Percentiles rank a stretch among this genome's conserved stretches.
Conservation (phyloP, 1,140 invertebrate genomes). For the Drosophila setifemur region DNA sequence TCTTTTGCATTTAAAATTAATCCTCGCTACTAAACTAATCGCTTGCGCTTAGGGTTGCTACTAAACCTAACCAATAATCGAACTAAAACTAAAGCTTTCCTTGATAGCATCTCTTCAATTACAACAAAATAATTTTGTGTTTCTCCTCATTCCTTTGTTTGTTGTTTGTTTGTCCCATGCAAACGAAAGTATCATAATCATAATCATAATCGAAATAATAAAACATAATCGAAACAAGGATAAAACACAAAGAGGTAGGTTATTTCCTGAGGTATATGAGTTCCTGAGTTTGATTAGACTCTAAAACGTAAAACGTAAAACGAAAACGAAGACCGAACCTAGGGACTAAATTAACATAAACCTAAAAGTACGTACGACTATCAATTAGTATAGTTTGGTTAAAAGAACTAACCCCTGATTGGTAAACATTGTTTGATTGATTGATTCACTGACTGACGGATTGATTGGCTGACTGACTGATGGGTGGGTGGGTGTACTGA, state of each 20-base stretch:
- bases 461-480: conserved; percentile 35
- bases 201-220: conserved; percentile 29
- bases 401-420: conserved; percentile 32
- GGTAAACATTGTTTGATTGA: conserved; percentile 29
- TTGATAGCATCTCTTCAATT: conserved; percentile 72
- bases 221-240: conserved; percentile 26
- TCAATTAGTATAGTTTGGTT: conserved; percentile 32
- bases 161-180: conserved; percentile 28
- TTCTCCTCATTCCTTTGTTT: conserved; percentile 11
- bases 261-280: conserved; percentile 82
- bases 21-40: conserved; percentile 4
- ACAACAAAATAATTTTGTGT: conserved; percentile 42
- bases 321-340: conserved; percentile 26
- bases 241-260: conserved; percentile 59
- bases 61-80: conserved; percentile 30
- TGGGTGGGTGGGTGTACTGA: conserved; percentile 29
- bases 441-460: conserved; percentile 46
- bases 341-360: conserved; percentile 48
- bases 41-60: neutral
- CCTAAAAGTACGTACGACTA: conserved; percentile 30
- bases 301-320: conserved; percentile 19
- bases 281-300: conserved; percentile 76
- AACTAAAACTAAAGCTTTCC: conserved; percentile 60
- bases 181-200: conserved; percentile 33
- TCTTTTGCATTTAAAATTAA: conserved; percentile 36